Conservation (phyloP, 2,113 vertebrate genomes). For the Epinephelus lanceolatus region DNA sequence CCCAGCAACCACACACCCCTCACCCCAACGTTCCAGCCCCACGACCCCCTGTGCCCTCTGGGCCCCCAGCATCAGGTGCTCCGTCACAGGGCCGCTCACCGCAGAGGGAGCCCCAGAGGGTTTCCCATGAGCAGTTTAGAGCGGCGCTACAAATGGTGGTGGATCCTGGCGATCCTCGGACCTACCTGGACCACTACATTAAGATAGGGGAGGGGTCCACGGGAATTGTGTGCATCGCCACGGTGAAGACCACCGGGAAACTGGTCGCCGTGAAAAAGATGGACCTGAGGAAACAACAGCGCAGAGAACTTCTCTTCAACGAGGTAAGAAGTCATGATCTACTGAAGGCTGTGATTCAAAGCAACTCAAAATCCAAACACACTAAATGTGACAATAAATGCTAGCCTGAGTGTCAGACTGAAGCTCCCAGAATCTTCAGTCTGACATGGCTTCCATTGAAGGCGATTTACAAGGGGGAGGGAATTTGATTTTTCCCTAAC, state of each 20-base stretch:
- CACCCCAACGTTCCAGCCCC: slow-evolving; percentile 78
- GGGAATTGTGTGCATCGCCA: slow-evolving; percentile 94
- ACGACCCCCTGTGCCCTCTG: slow-evolving; percentile 29
- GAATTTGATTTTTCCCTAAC: no score
- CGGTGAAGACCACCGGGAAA: slow-evolving; percentile 89
- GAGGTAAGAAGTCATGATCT: slow-evolving; percentile 83
- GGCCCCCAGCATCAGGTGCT: neutral
- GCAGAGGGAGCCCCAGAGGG: slow-evolving; percentile 91
- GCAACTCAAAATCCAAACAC: neutral
- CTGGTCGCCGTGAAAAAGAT: slow-evolving; percentile 97
- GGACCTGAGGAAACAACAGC: slow-evolving; percentile 96
- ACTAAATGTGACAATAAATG: neutral
- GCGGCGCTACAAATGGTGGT: slow-evolving; percentile 95
- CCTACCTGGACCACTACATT: slow-evolving; percentile 96
- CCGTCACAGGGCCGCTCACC: slow-evolving; percentile 83
- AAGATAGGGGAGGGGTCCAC: slow-evolving; percentile 98
- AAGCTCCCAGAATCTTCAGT: no score
- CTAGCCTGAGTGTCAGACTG: no score
- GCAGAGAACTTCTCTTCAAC: slow-evolving; percentile 94
- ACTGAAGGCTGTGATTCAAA: neutral
- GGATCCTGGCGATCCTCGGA: slow-evolving; percentile 91
- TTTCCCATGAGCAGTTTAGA: slow-evolving; percentile 95
- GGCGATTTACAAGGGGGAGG: no score
- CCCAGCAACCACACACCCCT: slow-evolving; percentile 79
- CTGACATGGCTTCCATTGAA: no score